Evolutionary conservation across 2,113 vertebrate species (phyloP), one percentile per base, ranked within the genome.

Genomic region (Ramphastos sulfuratus): DNA sequence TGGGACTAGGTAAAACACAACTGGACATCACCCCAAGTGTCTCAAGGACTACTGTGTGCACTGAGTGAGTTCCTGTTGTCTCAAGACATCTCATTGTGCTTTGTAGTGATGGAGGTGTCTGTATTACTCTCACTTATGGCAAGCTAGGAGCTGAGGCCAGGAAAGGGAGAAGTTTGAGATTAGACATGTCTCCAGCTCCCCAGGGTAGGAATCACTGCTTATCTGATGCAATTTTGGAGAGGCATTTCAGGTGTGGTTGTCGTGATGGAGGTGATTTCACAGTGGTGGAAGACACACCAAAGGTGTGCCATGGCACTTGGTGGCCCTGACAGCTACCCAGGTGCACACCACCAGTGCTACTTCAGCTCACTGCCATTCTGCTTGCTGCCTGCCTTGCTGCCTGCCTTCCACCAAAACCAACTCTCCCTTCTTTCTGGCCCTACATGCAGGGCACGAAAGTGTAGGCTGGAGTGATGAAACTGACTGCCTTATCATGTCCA

Each of bases 221-320:
- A 83, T 74, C 42, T 67, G 76, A 85, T 90, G 58, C 35, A 66
- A 58, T 85, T 80, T 86, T 78, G 76, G 24, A 63, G 42, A 63
- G 23, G n/a, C 44, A 25, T 64, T 77, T 87, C 46, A 74, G 85
- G 79, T 74, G 65, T 7, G 24, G 27, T 50, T 79, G 79, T 75
- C 0, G 0, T 0, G 0, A 31, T 75, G 42, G 59, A 61, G 79
- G 31, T 1, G 16, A 18, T 83, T 85, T 74, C 60, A 7, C 0
- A 1, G 4, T 4, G 8, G 19, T 65, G 50, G 61, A 81, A 72
- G 65, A 71, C 42, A n/a, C 48, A 10, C 33, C 76, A 72, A n/a
- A 71, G 48, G 28, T 56, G 19, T 70, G 15, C 78, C 48, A 35
- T 2, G 7, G 48, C 1, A 0, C 15, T 48, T 63, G 52, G 48